A percentile compares a stretch with the other conserved stretches of the same genome.
phyloP scores from a whole-genome alignment of 2,888 invertebrate genomes.

The Opisthograptis luteolata region DNA sequence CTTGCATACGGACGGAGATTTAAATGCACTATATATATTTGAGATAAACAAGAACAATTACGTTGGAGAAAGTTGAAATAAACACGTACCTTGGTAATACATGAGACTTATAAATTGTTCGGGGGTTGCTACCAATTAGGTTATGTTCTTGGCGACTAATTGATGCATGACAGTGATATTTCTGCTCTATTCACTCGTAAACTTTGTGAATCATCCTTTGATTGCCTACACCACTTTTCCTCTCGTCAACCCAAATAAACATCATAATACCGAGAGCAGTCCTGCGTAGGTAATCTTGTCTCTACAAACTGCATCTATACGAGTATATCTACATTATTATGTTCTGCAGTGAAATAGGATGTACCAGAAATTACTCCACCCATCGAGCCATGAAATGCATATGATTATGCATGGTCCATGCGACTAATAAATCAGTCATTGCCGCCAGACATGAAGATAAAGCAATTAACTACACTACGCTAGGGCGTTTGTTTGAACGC shows the following conservation, averaged over 20 bases:
- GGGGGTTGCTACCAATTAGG: no score
- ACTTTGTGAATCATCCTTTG: background rate
- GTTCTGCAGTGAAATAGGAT: background rate
- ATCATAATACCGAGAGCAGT: background rate
- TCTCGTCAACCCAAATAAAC: background rate
- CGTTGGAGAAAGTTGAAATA: conserved; percentile 16
- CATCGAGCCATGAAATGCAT: conserved; percentile 56
- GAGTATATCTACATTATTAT: no score
- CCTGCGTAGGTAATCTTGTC: background rate
- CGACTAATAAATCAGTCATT: conserved; percentile 23
- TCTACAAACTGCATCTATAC: background rate
- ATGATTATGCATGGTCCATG: conserved; percentile 50
- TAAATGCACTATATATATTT: conserved; percentile 46
- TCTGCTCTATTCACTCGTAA: conserved; percentile 2
- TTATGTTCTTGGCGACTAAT: no score
- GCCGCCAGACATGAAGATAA: conserved; percentile 8
- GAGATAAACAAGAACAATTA: conserved; percentile 21
- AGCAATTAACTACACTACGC: background rate
- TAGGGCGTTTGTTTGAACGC: no score
- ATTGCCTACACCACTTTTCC: background rate
- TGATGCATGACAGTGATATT: background rate
- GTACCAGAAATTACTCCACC: conserved; percentile 52
- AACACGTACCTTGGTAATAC: background rate
- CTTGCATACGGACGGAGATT: conserved; percentile 40
- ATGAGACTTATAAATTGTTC: no score